Base-by-base conservation (phyloP, 2,797 vertebrate genomes). In the Karalla daura region DNA sequence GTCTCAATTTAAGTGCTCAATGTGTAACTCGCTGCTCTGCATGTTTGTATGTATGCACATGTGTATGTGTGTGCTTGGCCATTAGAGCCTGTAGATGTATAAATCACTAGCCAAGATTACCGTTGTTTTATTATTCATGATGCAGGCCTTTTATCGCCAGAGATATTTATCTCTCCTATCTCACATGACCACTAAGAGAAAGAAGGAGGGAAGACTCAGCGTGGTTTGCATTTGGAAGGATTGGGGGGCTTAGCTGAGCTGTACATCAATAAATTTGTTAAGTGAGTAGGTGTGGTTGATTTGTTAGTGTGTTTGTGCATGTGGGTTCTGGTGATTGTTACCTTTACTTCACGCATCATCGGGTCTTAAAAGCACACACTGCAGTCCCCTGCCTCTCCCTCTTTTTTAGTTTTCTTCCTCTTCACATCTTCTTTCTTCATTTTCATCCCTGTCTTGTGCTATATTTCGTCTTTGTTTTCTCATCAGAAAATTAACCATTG, bases 91-190 rank as follows among this genome's bases (percentile, higher is more conserved):
- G 88, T 89, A 85, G 86, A 90, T 90, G 87, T 91, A 94, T 95
- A 93, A 94, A 94, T 94, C 93, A 94, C 81, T 81, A 90, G 86
- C 82, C 62, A 83, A 86, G 90, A 94, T 93, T 93, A 93, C 86
- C 79, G 85, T 90, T 93, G 86, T 91, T 95, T 93, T 92, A 94
- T 94, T 94, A 94, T 94, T 94, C 94, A 95, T 95, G 93, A 93
- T 92, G 86, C 89, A 56, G 78, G 86, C 88, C 91, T 93, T 94
- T 94, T 93, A 93, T 94, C 91, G 89, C 87, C 78, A 76, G 85
- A 53, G 81, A 94, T 93, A 94, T 94, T 93, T 93, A 93, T 94
- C 90, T 89, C 83, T 53, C 33, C 82, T 79, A 78, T 89, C 86
- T 89, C 82, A 76, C 71, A 76, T 89, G 85, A 91, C 87, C 90